Evolutionary conservation across 2,113 vertebrate genomes (phyloP).

Genomic region (Atherinomorus stipes): DNA sequence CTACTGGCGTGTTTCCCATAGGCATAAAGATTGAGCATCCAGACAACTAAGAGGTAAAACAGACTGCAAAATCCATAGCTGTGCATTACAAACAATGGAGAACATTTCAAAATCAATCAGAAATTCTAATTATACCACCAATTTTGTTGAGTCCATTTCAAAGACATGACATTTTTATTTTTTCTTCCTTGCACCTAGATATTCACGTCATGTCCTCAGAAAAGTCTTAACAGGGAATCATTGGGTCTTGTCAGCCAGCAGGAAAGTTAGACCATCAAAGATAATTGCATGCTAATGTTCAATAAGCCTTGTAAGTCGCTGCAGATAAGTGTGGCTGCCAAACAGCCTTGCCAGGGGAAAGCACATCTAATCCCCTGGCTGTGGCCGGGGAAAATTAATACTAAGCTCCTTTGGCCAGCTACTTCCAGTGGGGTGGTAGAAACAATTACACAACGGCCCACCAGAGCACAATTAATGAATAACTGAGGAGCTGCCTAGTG

Average conservation of each 20-base stretch:
- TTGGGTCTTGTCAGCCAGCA: slow-evolving; percentile 69
- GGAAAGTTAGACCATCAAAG: slow-evolving; percentile 76
- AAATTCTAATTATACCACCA: slow-evolving; percentile 20
- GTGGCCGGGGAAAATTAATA: slow-evolving; percentile 70
- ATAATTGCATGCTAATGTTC: slow-evolving; percentile 82
- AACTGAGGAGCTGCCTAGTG: slow-evolving; percentile 54
- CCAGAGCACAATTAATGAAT: slow-evolving; percentile 72
- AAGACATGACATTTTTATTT: slow-evolving; percentile 54
- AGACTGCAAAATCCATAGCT: slow-evolving; percentile 42
- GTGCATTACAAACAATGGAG: slow-evolving; percentile 48
- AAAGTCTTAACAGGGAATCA: slow-evolving; percentile 66
- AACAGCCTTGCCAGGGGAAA: slow-evolving; percentile 71
- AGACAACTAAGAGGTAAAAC: slow-evolving; percentile 49
- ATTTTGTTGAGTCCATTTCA: slow-evolving; percentile 40
- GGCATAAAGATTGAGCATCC: slow-evolving; percentile 18
- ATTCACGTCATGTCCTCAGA: slow-evolving; percentile 58
- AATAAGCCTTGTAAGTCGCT: slow-evolving; percentile 77
- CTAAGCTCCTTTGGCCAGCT: slow-evolving; percentile 64
- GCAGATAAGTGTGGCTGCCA: slow-evolving; percentile 75
- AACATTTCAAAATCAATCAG: slow-evolving; percentile 49
- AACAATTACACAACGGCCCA: slow-evolving; percentile 73
- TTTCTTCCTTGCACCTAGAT: slow-evolving; percentile 52
- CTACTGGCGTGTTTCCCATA: no score
- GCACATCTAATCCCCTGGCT: slow-evolving; percentile 72
- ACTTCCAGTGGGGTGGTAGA: slow-evolving; percentile 58